phyloP scores from a whole-genome alignment of 2,113 vertebrate species.

The Tricholaema leucomelas region DNA sequence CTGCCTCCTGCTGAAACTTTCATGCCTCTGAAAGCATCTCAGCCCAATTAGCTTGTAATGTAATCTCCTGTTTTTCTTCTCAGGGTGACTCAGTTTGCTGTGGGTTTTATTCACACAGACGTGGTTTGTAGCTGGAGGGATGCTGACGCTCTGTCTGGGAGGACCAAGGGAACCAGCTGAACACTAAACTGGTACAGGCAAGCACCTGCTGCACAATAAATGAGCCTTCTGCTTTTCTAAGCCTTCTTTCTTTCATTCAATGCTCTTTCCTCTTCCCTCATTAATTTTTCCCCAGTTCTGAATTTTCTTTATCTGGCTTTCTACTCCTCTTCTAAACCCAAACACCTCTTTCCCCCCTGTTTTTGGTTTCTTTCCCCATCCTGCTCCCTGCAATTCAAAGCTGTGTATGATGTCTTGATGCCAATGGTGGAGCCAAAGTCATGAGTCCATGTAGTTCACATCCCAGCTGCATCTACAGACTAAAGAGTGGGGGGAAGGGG shows the following conservation, averaged over 20 bases:
- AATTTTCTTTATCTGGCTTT: not conserved
- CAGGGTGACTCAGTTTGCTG: not conserved
- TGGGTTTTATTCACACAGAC: not conserved
- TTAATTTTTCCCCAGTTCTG: not conserved
- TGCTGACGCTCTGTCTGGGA: not conserved
- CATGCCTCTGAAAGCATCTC: not conserved
- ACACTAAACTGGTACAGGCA: not conserved
- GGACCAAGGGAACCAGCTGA: not conserved
- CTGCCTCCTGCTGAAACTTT: not conserved
- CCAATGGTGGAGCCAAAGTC: not conserved
- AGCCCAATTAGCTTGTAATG: not conserved
- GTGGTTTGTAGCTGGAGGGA: not conserved
- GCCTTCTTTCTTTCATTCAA: not conserved
- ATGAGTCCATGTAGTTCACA: not conserved
- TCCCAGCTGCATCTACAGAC: not conserved
- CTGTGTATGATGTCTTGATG: not conserved
- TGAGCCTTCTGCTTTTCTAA: not conserved
- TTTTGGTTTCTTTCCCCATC: not conserved
- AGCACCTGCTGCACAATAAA: not conserved
- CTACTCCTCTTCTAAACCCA: not conserved
- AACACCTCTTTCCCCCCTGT: not conserved
- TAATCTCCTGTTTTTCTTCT: slow-evolving; percentile 8
- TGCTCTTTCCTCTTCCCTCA: not conserved
- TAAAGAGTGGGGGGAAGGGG: not conserved
- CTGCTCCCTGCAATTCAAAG: not conserved